These are phyloP conservation scores for Pollimyrus isidori DNA, from an alignment of 2,113 vertebrate genomes.

Conservation along the genomic window DNA sequence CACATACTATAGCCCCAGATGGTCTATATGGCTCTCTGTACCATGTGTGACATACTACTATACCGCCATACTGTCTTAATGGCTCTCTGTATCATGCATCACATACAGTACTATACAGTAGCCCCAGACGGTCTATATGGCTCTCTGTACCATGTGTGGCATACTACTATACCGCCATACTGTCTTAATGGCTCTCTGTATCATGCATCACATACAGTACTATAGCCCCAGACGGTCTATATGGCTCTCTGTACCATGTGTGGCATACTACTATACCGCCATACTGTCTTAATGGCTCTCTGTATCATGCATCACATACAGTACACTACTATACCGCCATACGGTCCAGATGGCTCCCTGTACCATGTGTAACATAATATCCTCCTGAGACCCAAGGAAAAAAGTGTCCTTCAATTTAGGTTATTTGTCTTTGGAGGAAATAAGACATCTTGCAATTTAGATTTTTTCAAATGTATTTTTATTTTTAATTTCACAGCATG, in stretches of 20 bases:
- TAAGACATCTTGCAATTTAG: too few species aligned
- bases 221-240: background rate
- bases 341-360: background rate
- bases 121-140: background rate
- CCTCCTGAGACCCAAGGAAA: too few species aligned
- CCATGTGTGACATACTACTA: background rate
- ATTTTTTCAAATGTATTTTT: too few species aligned
- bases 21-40: background rate
- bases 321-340: background rate
- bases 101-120: too few species aligned
- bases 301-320: background rate
- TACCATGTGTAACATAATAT: background rate
- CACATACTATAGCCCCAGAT: background rate
- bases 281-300: background rate
- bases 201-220: background rate
- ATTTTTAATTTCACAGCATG: too few species aligned
- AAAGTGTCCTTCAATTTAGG: too few species aligned
- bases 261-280: background rate
- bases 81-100: background rate
- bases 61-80: background rate
- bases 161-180: background rate
- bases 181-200: background rate
- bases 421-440: too few species aligned
- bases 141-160: background rate
- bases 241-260: background rate